Percentiles rank a stretch among this genome's conserved stretches.
Conservation (phyloP, 2,888 invertebrate species). For the Punctoribates punctum region DNA sequence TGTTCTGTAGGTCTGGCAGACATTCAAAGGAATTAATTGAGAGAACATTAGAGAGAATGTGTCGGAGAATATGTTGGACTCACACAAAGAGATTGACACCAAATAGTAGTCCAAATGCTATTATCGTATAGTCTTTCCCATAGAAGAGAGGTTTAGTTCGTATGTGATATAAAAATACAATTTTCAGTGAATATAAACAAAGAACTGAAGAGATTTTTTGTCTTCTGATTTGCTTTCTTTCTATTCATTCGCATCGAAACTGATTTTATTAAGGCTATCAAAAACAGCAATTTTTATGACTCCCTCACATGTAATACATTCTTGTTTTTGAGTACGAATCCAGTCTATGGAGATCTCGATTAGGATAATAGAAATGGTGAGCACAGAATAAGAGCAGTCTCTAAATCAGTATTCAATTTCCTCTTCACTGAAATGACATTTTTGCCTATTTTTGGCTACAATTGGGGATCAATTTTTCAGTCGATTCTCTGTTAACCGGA, state of each 20-base stretch:
- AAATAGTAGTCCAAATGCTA: constrained; percentile 3
- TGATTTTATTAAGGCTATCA: constrained; percentile 24
- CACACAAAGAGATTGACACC: background rate
- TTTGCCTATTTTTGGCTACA: no score
- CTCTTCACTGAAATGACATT: no score
- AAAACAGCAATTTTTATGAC: background rate
- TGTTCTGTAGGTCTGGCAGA: background rate
- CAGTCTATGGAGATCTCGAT: background rate
- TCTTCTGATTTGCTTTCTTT: background rate
- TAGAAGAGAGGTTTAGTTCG: background rate
- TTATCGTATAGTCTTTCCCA: constrained; percentile 5
- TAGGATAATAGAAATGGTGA: background rate
- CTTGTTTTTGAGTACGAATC: background rate
- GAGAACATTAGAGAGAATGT: background rate
- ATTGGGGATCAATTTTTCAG: no score
- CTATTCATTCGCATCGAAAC: background rate
- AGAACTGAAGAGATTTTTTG: background rate
- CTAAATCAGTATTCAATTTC: no score
- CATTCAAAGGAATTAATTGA: background rate
- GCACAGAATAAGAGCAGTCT: background rate
- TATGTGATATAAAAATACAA: background rate
- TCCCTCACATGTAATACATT: background rate
- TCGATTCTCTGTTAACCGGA: no score
- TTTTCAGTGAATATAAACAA: background rate
- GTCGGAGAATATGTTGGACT: background rate